Conservation (phyloP, 2,888 invertebrate genomes). For the Cotesia congregata region DNA sequence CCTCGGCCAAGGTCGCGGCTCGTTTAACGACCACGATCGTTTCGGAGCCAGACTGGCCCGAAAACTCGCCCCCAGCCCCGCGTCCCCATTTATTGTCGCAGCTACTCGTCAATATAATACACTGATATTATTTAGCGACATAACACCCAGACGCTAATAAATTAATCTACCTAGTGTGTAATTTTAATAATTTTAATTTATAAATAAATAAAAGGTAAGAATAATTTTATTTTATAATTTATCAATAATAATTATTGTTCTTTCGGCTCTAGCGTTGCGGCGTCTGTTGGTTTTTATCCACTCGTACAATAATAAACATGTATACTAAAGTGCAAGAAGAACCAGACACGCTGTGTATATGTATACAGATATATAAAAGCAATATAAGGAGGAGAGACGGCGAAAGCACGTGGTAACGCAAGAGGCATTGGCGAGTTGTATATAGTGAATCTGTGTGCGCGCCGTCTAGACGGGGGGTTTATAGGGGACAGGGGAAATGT, state of each 20-base stretch:
- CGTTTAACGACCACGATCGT: conserved; percentile 57
- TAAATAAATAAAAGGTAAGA: background rate
- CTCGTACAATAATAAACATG: conserved; percentile 30
- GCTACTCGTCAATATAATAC: conserved; percentile 2
- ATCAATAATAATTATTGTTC: conserved; percentile 23
- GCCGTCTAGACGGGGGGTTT: conserved; percentile 67
- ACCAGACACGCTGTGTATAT: conserved; percentile 18
- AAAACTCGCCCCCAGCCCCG: conserved; percentile 44
- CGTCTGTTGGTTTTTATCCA: conserved; percentile 6
- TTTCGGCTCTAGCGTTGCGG: background rate
- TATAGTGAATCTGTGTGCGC: conserved; percentile 53
- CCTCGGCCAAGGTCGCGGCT: conserved; percentile 58
- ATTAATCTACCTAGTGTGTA: too few relatives aligned
- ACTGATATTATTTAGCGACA: conserved; percentile 11
- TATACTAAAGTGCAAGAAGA: conserved; percentile 34
- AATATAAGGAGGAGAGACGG: conserved; percentile 30
- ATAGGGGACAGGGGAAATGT: conserved; percentile 50
- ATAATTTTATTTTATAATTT: conserved; percentile 22
- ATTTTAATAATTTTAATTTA: too few relatives aligned
- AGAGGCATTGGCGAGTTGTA: conserved; percentile 33
- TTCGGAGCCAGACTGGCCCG: conserved; percentile 56
- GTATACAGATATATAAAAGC: conserved; percentile 20
- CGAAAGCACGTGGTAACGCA: conserved; percentile 26
- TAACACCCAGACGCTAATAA: conserved; percentile 9
- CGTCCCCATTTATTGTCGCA: conserved; percentile 17